Evolutionary conservation across 2,888 invertebrate species (phyloP).

Genomic region (Mactromeris polynyma): DNA sequence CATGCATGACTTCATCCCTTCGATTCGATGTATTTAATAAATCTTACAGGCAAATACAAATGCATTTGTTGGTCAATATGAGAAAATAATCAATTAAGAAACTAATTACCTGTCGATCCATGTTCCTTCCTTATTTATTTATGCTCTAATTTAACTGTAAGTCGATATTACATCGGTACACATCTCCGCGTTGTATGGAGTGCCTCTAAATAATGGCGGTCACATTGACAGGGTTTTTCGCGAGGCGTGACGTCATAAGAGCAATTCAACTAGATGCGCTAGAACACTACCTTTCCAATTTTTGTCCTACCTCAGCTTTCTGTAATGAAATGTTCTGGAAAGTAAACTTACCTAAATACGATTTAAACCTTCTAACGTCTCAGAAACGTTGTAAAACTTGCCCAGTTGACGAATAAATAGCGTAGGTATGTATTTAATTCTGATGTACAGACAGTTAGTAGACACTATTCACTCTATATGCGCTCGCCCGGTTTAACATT

Average conservation of each 20-base stretch:
- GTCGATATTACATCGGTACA: slow-evolving; percentile 32
- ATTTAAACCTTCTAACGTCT: neutral
- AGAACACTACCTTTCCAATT: slow-evolving; percentile 21
- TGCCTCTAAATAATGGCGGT: slow-evolving; percentile 71
- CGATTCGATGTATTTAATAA: slow-evolving; percentile 21
- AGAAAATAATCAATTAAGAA: slow-evolving; percentile 21
- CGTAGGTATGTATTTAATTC: neutral
- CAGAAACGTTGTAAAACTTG: neutral
- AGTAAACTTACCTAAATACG: neutral
- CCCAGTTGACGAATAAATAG: neutral
- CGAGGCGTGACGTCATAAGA: slow-evolving; percentile 67
- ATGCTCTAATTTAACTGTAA: slow-evolving; percentile 19
- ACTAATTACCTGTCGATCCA: slow-evolving; percentile 68
- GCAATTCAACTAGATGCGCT: slow-evolving; percentile 38
- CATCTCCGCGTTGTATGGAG: slow-evolving; percentile 63
- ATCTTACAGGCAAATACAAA: slow-evolving; percentile 36
- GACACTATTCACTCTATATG: neutral
- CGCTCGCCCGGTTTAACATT: neutral
- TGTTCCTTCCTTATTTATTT: slow-evolving; percentile 12
- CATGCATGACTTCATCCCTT: slow-evolving; percentile 61
- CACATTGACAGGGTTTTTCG: slow-evolving; percentile 68
- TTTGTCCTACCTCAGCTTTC: neutral
- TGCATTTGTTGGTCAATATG: slow-evolving; percentile 16
- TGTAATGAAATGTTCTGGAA: neutral
- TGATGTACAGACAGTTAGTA: neutral